Evolutionary conservation across 2,888 invertebrate species (phyloP).

Genomic region (Drosophila monieri): DNA sequence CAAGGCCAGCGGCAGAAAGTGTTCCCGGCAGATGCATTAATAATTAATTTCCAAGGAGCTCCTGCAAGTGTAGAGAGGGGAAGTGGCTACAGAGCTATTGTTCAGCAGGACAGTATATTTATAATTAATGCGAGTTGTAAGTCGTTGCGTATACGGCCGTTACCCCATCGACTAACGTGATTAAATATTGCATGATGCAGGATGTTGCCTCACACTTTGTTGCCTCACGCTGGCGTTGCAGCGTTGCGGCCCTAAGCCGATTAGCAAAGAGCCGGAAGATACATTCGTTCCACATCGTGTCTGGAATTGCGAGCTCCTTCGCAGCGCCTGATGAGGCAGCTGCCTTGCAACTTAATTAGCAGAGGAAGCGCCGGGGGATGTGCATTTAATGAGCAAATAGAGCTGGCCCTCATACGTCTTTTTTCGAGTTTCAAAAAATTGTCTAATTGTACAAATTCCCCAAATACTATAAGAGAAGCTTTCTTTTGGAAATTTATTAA

Average conservation of each 20-base stretch:
- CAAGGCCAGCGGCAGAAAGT: slow-evolving; percentile 49
- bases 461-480: not conserved
- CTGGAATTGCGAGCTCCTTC: not conserved
- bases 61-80: slow-evolving; percentile 47
- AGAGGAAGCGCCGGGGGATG: not conserved
- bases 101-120: slow-evolving; percentile 27
- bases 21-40: slow-evolving; percentile 59
- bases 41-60: slow-evolving; percentile 53
- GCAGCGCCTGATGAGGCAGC: slow-evolving; percentile 5
- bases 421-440: not conserved
- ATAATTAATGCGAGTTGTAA: slow-evolving; percentile 45
- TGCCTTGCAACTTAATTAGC: slow-evolving; percentile 45
- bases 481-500: no score
- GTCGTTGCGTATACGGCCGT: slow-evolving; percentile 44
- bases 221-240: slow-evolving; percentile 2
- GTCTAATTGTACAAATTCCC: not conserved
- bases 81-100: slow-evolving; percentile 22
- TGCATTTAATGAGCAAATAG: not conserved
- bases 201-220: not conserved
- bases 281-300: slow-evolving; percentile 23
- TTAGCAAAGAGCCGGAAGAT: slow-evolving; percentile 38
- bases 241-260: slow-evolving; percentile 34
- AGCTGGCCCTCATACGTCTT: not conserved
- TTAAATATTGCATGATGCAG: slow-evolving; percentile 32
- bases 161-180: slow-evolving; percentile 29